A percentile compares a stretch with the other conserved stretches of the same genome.
phyloP scores from a whole-genome alignment of 2,113 vertebrate species.

The Phaetusa simplex region DNA sequence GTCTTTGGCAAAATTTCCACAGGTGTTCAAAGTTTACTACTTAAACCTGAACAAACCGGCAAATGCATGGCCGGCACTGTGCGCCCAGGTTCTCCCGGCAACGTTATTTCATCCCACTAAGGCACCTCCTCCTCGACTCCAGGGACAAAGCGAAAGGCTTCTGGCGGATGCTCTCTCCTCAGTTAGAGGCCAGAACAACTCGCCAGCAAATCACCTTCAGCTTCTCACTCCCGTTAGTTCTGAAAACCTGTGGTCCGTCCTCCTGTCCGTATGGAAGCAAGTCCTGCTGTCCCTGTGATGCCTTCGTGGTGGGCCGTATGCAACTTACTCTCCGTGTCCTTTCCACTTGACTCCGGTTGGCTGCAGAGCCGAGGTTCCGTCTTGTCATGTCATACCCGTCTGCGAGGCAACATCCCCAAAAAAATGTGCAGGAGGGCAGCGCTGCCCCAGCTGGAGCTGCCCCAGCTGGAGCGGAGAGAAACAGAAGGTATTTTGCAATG shows the following conservation, averaged over 20 bases:
- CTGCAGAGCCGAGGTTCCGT: background rate
- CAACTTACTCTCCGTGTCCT: background rate
- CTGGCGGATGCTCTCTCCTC: background rate
- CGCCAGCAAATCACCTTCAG: background rate
- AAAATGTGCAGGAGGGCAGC: fast-evolving
- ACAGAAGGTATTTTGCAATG: background rate
- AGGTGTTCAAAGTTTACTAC: conserved; percentile 79
- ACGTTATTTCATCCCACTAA: background rate
- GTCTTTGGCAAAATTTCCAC: conserved; percentile 79
- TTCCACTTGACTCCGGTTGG: background rate
- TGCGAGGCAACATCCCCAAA: background rate
- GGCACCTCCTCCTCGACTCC: background rate
- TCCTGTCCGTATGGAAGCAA: fast-evolving
- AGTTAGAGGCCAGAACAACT: background rate
- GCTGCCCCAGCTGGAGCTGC: background rate
- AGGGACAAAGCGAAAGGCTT: background rate
- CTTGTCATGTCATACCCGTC: fast-evolving
- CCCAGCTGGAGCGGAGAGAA: background rate
- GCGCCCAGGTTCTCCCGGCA: conserved; percentile 6
- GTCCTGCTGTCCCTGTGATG: fast-evolving
- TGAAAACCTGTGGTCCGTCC: fast-evolving
- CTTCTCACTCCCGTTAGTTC: background rate
- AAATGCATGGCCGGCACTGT: conserved; percentile 36
- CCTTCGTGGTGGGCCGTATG: background rate
- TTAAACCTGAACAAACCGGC: conserved; percentile 74